Conservation (phyloP, 2,113 vertebrate species). For the Rhineura floridana region DNA sequence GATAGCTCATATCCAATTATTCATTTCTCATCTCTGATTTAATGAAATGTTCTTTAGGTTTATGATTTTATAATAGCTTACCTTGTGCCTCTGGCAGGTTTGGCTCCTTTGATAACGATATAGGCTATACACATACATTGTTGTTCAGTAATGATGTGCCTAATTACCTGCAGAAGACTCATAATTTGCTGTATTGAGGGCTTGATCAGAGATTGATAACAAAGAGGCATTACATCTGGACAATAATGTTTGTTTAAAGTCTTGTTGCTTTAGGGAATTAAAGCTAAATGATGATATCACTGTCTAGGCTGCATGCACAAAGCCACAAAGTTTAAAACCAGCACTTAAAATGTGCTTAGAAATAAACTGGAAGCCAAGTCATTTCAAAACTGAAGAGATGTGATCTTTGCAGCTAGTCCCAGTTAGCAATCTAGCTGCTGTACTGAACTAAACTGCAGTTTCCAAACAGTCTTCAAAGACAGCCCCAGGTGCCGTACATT, state of each 20-base stretch:
- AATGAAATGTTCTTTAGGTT: conserved; percentile 30
- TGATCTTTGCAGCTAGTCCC: too few species aligned
- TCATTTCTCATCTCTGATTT: neutral
- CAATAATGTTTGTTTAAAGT: conserved; percentile 56
- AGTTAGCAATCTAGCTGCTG: too few species aligned
- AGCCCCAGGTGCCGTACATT: neutral
- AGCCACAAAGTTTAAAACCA: too few species aligned
- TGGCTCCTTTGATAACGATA: neutral
- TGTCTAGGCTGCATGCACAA: conserved; percentile 22
- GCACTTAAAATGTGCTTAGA: too few species aligned
- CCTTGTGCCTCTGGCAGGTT: conserved; percentile 19
- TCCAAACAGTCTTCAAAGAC: too few species aligned
- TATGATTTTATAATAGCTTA: conserved; percentile 18
- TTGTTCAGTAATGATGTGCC: conserved; percentile 38
- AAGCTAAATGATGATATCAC: conserved; percentile 25
- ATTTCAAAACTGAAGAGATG: too few species aligned
- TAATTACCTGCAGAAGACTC: conserved; percentile 50
- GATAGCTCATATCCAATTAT: neutral
- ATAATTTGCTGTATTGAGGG: conserved; percentile 48
- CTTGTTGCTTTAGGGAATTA: conserved; percentile 48
- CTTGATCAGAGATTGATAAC: conserved; percentile 59
- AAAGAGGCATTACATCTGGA: conserved; percentile 47
- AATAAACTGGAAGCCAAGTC: too few species aligned
- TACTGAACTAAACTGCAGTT: too few species aligned
- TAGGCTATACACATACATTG: conserved; percentile 35